These are phyloP conservation scores for Cephus pygmeus DNA, from an alignment of 2,888 invertebrate species.

Conservation along the genomic window DNA sequence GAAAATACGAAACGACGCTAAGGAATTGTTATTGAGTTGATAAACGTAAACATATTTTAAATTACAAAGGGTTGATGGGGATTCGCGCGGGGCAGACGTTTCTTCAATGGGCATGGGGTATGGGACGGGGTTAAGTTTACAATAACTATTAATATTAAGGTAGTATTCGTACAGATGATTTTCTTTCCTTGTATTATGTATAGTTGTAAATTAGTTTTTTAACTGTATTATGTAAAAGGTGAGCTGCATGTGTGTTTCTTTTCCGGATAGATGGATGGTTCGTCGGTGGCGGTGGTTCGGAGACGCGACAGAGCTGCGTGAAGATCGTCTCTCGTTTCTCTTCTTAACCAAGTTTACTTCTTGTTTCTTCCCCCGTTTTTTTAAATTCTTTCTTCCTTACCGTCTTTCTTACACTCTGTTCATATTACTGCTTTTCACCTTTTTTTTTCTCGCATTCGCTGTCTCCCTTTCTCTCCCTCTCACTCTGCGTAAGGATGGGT, in stretches of 20 bases:
- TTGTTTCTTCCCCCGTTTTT: neutral
- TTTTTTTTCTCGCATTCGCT: neutral
- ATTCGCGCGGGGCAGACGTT: conserved; percentile 8
- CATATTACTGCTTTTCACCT: neutral
- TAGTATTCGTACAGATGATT: conserved; percentile 64
- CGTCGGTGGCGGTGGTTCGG: conserved; percentile 27
- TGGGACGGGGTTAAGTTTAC: conserved; percentile 55
- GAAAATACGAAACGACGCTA: conserved; percentile 65
- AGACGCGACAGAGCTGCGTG: conserved; percentile 19
- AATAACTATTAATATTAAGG: conserved; percentile 63
- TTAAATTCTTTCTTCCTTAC: neutral
- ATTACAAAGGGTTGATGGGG: conserved; percentile 43
- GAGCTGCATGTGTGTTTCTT: conserved; percentile 55
- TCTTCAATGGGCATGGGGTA: conserved; percentile 32
- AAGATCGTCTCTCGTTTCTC: conserved; percentile 34
- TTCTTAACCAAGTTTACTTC: conserved; percentile 12
- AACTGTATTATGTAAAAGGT: conserved; percentile 59
- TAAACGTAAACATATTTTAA: conserved; percentile 58
- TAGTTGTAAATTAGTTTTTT: conserved; percentile 60
- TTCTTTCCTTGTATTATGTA: conserved; percentile 55
- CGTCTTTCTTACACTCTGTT: neutral
- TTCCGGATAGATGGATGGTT: conserved; percentile 40
- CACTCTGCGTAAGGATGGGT: conserved; percentile 54
- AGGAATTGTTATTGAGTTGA: conserved; percentile 57
- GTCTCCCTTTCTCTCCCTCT: conserved; percentile 36